phyloP scores from a whole-genome alignment of 2,888 invertebrate species.

The Torymus texanus region DNA sequence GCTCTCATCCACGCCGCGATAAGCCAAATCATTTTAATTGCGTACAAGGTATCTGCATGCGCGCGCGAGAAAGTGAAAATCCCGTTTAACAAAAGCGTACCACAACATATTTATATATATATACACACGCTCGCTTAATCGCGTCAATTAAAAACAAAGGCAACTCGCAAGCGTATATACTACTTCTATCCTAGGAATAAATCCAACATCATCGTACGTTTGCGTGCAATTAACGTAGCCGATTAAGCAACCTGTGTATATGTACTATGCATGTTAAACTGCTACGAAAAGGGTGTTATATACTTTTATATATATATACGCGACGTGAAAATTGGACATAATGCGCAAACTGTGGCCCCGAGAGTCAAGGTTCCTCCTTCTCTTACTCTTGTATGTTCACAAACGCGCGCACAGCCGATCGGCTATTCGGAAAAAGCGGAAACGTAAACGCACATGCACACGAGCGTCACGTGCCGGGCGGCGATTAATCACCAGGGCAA shows the following conservation, averaged over 20 bases:
- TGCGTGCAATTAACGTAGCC: not conserved
- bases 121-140: no score
- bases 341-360: slow-evolving; percentile 42
- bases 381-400: no score
- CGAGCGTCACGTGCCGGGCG: slow-evolving; percentile 44
- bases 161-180: no score
- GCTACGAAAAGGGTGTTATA: not conserved
- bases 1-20: no score
- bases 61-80: slow-evolving; percentile 24
- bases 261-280: not conserved
- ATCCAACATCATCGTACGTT: slow-evolving; percentile 1
- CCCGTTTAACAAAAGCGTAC: not conserved
- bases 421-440: slow-evolving; percentile 41
- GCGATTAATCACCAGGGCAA: slow-evolving; percentile 47
- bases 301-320: no score
- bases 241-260: not conserved
- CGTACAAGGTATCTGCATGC: slow-evolving; percentile 9
- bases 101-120: no score
- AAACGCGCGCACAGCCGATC: no score
- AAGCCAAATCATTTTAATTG: slow-evolving; percentile 3
- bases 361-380: slow-evolving; percentile 45
- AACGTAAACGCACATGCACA: not conserved
- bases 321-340: slow-evolving; percentile 41
- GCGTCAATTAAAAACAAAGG: no score
- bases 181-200: not conserved